Conservation (phyloP, 2,113 vertebrate genomes). For the Aspiorhynchus laticeps region DNA sequence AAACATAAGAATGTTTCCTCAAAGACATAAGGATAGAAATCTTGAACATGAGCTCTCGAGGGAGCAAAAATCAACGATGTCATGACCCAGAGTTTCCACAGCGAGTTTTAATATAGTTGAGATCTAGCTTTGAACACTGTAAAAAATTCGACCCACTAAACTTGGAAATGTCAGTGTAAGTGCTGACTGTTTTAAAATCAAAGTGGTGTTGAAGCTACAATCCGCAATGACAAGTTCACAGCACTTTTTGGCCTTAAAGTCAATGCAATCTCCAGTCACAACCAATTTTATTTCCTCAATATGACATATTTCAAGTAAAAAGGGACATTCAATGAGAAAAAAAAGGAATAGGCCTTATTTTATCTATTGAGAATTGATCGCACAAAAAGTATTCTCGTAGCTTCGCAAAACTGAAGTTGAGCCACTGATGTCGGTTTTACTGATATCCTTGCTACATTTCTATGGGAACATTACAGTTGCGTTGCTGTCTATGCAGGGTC, state of each 20-base stretch:
- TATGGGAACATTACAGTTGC: no score
- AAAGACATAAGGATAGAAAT: neutral
- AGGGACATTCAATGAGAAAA: neutral
- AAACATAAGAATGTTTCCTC: neutral
- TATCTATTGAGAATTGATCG: neutral
- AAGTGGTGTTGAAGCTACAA: neutral
- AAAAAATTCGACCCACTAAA: neutral
- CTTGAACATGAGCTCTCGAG: neutral
- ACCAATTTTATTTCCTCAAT: neutral
- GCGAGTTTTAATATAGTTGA: conserved; percentile 2
- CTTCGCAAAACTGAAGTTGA: no score
- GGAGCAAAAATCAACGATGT: neutral
- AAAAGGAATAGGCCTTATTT: neutral
- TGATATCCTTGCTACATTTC: no score
- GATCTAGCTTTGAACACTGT: neutral
- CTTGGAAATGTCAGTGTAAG: neutral
- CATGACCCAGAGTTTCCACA: conserved; percentile 9
- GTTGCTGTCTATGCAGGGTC: no score
- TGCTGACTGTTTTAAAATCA: conserved; percentile 6
- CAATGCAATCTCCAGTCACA: neutral
- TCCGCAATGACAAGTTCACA: neutral
- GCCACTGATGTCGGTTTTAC: no score
- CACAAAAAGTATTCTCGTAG: no score
- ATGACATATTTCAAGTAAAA: neutral
- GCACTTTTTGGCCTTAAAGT: neutral